Conservation (phyloP, 2,888 invertebrate genomes). For the Stenodera caucasica region DNA sequence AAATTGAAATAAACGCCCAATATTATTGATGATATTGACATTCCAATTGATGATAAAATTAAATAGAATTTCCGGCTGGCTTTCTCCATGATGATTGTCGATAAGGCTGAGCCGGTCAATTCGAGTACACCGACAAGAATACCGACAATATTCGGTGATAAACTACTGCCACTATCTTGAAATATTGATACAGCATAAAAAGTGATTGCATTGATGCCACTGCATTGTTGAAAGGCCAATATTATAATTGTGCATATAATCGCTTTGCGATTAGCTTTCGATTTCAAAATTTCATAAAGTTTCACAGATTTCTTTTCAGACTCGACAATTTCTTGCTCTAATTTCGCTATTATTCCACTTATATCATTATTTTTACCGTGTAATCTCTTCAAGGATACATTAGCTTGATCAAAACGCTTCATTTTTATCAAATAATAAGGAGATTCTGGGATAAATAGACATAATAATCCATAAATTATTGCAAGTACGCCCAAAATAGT, state of each 20-base stretch:
- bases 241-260: conserved; percentile 27
- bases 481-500: conserved; percentile 63
- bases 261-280: conserved; percentile 24
- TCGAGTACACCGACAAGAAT: conserved; percentile 77
- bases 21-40: conserved; percentile 53
- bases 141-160: conserved; percentile 44
- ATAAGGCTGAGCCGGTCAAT: conserved; percentile 68
- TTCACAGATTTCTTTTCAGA: conserved; percentile 13
- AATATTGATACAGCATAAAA: conserved; percentile 33
- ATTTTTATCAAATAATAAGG: conserved; percentile 70
- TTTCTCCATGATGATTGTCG: conserved; percentile 75
- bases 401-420: conserved; percentile 58
- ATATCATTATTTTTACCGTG: conserved; percentile 71
- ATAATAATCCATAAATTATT: conserved; percentile 64
- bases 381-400: conserved; percentile 65
- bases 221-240: conserved; percentile 25
- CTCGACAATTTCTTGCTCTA: conserved; percentile 10
- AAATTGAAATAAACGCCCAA: conserved; percentile 62
- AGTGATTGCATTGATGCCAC: conserved; percentile 29
- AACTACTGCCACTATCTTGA: conserved; percentile 15
- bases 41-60: conserved; percentile 67
- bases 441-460: conserved; percentile 77
- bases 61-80: conserved; percentile 73
- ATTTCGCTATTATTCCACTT: conserved; percentile 56
- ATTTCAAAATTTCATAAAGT: conserved; percentile 28